Evolutionary conservation across 1,140 invertebrate genomes (phyloP), one percentile per base, ranked within the genome.

Genomic region (Vollenhovia emeryi): DNA sequence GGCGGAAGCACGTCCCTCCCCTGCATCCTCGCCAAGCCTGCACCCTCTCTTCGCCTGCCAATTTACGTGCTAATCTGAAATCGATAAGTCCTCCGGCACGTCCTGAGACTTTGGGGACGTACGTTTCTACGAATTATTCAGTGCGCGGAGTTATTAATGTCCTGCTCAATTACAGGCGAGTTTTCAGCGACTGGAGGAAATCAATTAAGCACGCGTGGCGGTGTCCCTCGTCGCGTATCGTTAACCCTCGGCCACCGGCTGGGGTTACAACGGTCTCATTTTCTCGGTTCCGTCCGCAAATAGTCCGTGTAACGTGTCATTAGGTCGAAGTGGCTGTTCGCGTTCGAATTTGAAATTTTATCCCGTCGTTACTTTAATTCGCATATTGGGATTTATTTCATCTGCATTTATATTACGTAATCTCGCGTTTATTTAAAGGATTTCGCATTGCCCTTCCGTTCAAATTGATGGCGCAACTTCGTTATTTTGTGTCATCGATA

Each of bases 41-140:
- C 78, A 71, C 24, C 43, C 50, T 82, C 50, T 52, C 33, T 59
- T 52, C 27, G 36, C 18, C 36, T 82, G 78, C 59, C 78, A 75
- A 76, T 84, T 84, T 84, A 76, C 69, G 55, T 60, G 71, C 71
- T 84, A 84, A 84, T 84, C 57, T 84, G 73, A 84, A 84, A 84
- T 84, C 80, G 80, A 84, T 84, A 76, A 60, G 57, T 76, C 18
- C 59, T 62, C 71, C 30, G 57, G 71, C 55, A 84, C 55, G 43
- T 84, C 43, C 71, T 59, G 57, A 62, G 59, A 75, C 69, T 84
- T 84, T 76, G 33, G 73, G 80, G 55, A 74, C 55, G 80, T 75
- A 75, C 69, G 80, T 52, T 84, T 84, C 57, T 76, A 52, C 45
- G 80, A 84, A 84, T 84, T 84, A 84, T 84, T 84, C 73, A 84